phyloP scores from a whole-genome alignment of 2,888 invertebrate species.

The Panorpa germanica region DNA sequence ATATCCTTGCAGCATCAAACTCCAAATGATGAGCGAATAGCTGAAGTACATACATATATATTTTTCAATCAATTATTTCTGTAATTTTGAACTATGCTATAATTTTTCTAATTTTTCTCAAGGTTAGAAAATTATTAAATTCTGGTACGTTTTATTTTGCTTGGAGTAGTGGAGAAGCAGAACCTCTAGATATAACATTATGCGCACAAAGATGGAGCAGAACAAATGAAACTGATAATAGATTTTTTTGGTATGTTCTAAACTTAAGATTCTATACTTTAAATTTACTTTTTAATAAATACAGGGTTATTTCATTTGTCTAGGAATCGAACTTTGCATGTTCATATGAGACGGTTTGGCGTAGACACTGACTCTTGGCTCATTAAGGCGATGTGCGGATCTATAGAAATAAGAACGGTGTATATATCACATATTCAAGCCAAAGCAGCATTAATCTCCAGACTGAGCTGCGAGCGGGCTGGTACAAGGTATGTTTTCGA shows the following conservation, averaged over 20 bases:
- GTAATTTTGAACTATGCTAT: not conserved
- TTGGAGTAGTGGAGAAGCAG: constrained; percentile 37
- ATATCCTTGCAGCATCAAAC: constrained; percentile 64
- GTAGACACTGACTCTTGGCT: constrained; percentile 86
- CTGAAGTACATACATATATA: no score
- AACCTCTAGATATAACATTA: constrained; percentile 74
- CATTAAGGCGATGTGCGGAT: constrained; percentile 90
- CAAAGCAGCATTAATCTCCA: constrained; percentile 83
- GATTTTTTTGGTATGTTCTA: constrained; percentile 90
- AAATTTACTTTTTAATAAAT: not conserved
- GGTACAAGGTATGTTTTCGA: constrained; percentile 53
- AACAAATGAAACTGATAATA: constrained; percentile 69
- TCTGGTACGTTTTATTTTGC: constrained; percentile 99
- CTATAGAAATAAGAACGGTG: constrained; percentile 93
- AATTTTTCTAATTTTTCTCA: constrained; percentile 15
- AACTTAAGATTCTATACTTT: not conserved
- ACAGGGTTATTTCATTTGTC: constrained; percentile 12
- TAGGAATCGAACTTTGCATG: constrained; percentile 87
- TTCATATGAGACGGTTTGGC: constrained; percentile 80
- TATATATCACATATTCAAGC: constrained; percentile 93
- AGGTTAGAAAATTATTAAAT: constrained; percentile 81
- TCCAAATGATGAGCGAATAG: constrained; percentile 35
- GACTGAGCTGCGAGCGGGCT: constrained; percentile 93
- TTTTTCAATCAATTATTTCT: not conserved
- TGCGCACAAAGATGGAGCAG: constrained; percentile 80